Evolutionary conservation across 2,113 vertebrate genomes (phyloP).

Genomic region (Spilogale gracilis): DNA sequence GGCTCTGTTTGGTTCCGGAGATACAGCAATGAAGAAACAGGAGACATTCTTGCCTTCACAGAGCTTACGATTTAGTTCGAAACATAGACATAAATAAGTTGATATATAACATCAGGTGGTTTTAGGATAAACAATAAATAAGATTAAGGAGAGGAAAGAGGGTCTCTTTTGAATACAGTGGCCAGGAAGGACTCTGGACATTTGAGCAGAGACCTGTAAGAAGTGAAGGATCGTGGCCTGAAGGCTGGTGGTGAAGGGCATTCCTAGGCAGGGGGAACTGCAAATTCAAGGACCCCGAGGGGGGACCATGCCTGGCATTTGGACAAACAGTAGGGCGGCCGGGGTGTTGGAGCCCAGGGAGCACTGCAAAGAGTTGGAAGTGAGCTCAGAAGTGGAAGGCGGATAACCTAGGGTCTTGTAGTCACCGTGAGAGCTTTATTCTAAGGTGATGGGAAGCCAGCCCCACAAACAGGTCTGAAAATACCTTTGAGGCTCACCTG

Average conservation of each 20-base stretch:
- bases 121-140: not conserved
- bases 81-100: not conserved
- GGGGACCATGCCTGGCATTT: accelerated
- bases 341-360: not conserved
- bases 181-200: not conserved
- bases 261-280: not conserved
- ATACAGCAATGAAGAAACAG: not conserved
- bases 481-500: not conserved
- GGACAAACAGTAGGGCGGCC: not conserved
- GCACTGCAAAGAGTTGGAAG: accelerated
- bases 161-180: not conserved
- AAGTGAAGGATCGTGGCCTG: not conserved
- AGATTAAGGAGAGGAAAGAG: not conserved
- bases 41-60: not conserved
- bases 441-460: not conserved
- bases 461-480: not conserved
- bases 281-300: not conserved
- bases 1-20: not conserved
- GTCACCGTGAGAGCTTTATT: not conserved
- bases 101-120: not conserved
- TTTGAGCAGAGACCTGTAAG: not conserved
- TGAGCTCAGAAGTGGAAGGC: not conserved
- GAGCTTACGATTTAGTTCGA: not conserved
- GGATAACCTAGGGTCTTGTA: not conserved
- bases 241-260: not conserved